phyloP scores from a whole-genome alignment of 2,888 invertebrate genomes.

The Imbricaverruca yamaguchii region DNA sequence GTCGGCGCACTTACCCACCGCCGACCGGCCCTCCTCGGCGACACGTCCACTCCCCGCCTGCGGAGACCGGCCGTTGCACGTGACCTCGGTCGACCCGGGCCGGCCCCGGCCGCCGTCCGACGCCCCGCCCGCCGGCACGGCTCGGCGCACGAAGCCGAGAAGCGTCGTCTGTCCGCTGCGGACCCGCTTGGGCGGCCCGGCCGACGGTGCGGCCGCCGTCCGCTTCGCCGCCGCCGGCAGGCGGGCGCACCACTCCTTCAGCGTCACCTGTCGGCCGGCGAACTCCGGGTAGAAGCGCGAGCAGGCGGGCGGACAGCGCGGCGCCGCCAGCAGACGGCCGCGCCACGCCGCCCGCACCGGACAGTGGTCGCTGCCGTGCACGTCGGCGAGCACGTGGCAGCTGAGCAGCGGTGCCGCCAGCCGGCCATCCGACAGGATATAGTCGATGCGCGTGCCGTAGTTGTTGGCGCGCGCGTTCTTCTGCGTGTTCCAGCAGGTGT shows the following conservation, averaged over 20 bases:
- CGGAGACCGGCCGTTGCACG: too few relatives aligned
- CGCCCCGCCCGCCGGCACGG: too few relatives aligned
- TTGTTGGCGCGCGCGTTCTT: slow-evolving; percentile 45
- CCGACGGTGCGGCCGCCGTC: slow-evolving; percentile 41
- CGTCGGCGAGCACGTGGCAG: slow-evolving; percentile 38
- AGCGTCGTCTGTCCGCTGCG: neutral
- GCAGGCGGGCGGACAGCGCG: slow-evolving; percentile 41
- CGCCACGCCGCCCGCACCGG: slow-evolving; percentile 42
- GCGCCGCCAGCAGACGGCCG: slow-evolving; percentile 36
- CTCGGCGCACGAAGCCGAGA: neutral
- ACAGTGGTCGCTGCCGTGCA: slow-evolving; percentile 48
- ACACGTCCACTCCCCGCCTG: too few relatives aligned
- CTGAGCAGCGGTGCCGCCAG: slow-evolving; percentile 36
- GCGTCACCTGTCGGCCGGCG: slow-evolving; percentile 39
- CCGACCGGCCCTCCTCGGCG: too few relatives aligned
- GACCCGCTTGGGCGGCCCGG: slow-evolving; percentile 41
- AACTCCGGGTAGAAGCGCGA: slow-evolving; percentile 46
- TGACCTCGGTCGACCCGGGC: too few relatives aligned
- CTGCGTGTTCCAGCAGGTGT: slow-evolving; percentile 46
- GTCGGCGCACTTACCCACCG: too few relatives aligned
- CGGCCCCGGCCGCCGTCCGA: too few relatives aligned
- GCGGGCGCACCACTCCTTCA: neutral
- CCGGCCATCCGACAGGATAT: slow-evolving; percentile 42
- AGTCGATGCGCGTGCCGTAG: slow-evolving; percentile 48
- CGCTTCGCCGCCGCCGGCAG: slow-evolving; percentile 42